Evolutionary conservation across 1,140 invertebrate genomes (phyloP).

Genomic region (Nomia melanderi): DNA sequence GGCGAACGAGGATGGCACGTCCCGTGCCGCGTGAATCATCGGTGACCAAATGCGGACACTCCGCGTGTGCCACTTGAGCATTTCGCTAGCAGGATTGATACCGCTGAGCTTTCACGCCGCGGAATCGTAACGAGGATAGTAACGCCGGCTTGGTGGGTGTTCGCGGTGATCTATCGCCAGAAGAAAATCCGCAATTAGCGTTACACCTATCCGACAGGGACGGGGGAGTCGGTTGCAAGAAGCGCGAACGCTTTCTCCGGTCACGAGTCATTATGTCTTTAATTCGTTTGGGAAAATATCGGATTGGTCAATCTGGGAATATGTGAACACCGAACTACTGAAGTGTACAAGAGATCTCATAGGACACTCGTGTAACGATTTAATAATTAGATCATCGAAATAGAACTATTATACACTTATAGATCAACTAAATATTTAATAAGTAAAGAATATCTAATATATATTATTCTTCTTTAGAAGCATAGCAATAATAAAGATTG

Average conservation of each 20-base stretch:
- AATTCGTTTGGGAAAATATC: neutral
- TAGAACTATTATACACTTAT: too few relatives aligned
- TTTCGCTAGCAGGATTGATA: neutral
- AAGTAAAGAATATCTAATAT: too few relatives aligned
- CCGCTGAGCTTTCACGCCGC: neutral
- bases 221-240: neutral
- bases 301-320: neutral
- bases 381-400: too few relatives aligned
- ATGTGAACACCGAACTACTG: too few relatives aligned
- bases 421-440: too few relatives aligned
- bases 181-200: constrained; percentile 3
- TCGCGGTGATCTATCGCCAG: neutral
- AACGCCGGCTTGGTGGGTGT: neutral
- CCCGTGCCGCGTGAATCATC: constrained; percentile 24
- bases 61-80: neutral
- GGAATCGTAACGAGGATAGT: neutral
- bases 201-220: neutral
- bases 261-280: neutral
- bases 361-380: too few relatives aligned
- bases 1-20: constrained; percentile 11
- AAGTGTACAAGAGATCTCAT: too few relatives aligned
- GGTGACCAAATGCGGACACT: neutral
- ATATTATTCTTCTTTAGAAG: too few relatives aligned
- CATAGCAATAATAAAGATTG: too few relatives aligned
- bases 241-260: neutral